phyloP scores from a whole-genome alignment of 2,797 vertebrate species.

The Oryzias sinensis region DNA sequence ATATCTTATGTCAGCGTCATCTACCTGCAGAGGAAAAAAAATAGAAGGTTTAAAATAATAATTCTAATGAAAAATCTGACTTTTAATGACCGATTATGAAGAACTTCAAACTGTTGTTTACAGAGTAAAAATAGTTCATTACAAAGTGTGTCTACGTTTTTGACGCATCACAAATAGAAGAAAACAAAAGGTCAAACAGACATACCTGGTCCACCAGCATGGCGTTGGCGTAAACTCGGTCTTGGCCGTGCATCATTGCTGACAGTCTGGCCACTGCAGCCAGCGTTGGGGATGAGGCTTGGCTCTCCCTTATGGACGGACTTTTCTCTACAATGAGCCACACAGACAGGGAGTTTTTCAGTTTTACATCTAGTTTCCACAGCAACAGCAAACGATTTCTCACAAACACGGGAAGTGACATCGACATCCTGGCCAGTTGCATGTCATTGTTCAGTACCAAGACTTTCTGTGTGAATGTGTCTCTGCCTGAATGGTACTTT shows the following conservation, averaged over 20 bases:
- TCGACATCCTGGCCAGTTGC: constrained; percentile 67
- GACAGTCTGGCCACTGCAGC: constrained; percentile 77
- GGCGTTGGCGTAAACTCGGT: constrained; percentile 72
- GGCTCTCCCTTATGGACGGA: constrained; percentile 78
- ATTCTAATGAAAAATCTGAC: background rate
- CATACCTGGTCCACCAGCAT: constrained; percentile 75
- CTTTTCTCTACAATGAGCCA: constrained; percentile 75
- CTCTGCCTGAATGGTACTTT: constrained; percentile 25
- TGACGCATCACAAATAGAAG: background rate
- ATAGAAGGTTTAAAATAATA: background rate
- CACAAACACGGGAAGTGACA: constrained; percentile 77
- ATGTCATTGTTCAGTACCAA: constrained; percentile 62
- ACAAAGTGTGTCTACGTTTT: background rate
- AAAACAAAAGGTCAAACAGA: background rate
- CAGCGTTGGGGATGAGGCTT: constrained; percentile 70
- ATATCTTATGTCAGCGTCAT: constrained; percentile 74
- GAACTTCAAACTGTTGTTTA: constrained; percentile 15
- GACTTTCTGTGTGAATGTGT: constrained; percentile 20
- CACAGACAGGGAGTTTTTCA: constrained; percentile 43
- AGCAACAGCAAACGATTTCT: constrained; percentile 65
- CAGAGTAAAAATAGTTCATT: background rate
- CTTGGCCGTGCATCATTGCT: constrained; percentile 83
- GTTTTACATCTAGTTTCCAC: constrained; percentile 69
- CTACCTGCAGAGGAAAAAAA: constrained; percentile 71
- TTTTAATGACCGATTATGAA: constrained; percentile 4